Evolutionary conservation across 2,888 invertebrate species (phyloP).

Genomic region (Melanargia galathea): DNA sequence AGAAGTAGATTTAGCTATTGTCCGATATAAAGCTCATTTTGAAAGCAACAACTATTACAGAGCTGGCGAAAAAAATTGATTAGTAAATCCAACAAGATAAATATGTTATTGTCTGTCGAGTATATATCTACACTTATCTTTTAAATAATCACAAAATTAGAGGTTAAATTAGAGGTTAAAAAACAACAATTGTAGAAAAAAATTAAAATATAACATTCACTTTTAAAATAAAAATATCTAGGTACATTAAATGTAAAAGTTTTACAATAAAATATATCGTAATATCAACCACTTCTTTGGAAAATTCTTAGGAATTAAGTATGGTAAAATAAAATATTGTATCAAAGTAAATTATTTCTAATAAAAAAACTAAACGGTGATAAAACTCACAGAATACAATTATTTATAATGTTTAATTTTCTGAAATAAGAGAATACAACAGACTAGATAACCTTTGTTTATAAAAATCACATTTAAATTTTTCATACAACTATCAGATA

Average conservation of each 20-base stretch:
- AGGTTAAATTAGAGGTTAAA: too few species aligned
- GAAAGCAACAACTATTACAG: slow-evolving; percentile 2
- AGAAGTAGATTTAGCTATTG: slow-evolving; percentile 15
- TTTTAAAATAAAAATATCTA: neutral
- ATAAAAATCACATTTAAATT: slow-evolving; percentile 23
- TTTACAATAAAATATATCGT: neutral
- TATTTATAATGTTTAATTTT: neutral
- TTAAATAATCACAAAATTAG: neutral
- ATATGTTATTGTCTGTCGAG: neutral
- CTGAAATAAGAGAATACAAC: slow-evolving; percentile 3
- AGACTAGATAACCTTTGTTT: slow-evolving; percentile 23
- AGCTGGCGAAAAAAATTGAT: neutral
- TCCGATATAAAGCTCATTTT: slow-evolving; percentile 22
- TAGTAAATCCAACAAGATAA: neutral
- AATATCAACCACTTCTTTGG: slow-evolving; percentile 6
- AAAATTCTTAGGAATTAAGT: slow-evolving; percentile 15
- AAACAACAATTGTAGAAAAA: neutral
- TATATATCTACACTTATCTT: neutral
- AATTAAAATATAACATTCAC: neutral
- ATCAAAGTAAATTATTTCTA: neutral
- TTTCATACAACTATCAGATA: neutral
- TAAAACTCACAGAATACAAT: neutral
- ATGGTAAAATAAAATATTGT: neutral
- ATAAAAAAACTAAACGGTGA: neutral
- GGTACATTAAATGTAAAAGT: neutral